Evolutionary conservation across 2,888 invertebrate genomes (phyloP), one percentile per base, ranked within the genome.

Genomic region (Polydrusus pterygomalis): DNA sequence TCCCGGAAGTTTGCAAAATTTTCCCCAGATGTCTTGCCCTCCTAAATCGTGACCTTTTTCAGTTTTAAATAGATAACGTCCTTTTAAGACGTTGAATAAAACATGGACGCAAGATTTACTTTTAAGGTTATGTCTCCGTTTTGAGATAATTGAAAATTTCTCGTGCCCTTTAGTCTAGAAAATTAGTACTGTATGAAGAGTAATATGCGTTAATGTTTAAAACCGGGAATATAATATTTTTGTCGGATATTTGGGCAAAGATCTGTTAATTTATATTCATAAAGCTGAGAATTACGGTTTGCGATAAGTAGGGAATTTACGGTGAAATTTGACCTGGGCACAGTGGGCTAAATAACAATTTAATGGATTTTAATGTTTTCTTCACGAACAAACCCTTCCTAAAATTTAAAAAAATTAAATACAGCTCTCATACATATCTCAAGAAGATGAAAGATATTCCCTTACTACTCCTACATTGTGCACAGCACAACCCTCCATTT

Each of bases 211-310:
- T 51, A 54, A 54, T 54, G 56, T 20, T 11, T 5, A 18, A 40
- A 56, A 38, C 54, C 20, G 67, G 20, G 40, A 20, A 54, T 68
- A 51, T 68, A 68, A 56, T 68, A 68, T 68, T 68, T 67, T 68
- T 68, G 67, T 40, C 11, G 18, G 47, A 68, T 51, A 68, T 68
- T 68, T 56, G 30, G 54, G 54, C 56, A 18, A 43, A 68, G 54
- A 68, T 54, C 43, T 40, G 67, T 54, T 68, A 54, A 68, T 68
- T 68, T 67, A 67, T 51, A 67, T 67, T 68, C 67, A 68, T 68
- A 68, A 68, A 67, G 40, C 43, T n/a, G 62, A 62, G 62, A 5
- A 63, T 20, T 45, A 43, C 62, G 58, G 20, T 43, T 63, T 30
- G 25, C 25, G 45, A 63, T 63, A 63, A 63, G 62, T 45, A 25